Base-by-base conservation (phyloP, 2,113 vertebrate genomes). In the Toxotes chatareus region DNA sequence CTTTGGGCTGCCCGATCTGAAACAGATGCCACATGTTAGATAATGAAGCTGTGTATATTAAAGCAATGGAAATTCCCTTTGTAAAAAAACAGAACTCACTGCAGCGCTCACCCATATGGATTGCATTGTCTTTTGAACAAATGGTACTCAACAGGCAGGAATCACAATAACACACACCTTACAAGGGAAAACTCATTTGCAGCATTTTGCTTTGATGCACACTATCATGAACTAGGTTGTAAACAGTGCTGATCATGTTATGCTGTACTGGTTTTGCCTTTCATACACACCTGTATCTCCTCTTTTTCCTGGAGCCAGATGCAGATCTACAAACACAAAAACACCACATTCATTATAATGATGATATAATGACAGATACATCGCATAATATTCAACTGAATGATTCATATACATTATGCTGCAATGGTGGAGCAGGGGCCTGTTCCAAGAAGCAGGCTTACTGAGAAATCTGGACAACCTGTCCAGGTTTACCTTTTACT, bases 1-100 rank as follows among this genome's bases (percentile, higher is more conserved):
- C 94, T 97, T 98, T 88, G 95, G 96, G 92, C 97, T 99, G 75
- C 96, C 95, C 47, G 98, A 98, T 92, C 98, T 99, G 94, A 77
- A 89, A 93, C 46, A 83, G 71, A 88, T 12, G 34, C 6, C 60
- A 82, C 5, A 51, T 19, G 31, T 72, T 11, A 82, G 38, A 73
- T 31, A 67, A 74, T 60, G 68, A 87, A 67, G 65, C 62, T 4
- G n/a, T 17, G 59, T 10, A 42, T 61, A 73, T 60, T n/a, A 21
- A 71, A 86, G 49, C 61, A 73, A 49, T 38, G 17, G 27, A 73
- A 34, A 87, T 59, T 36, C 68, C 69, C 40, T 63, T 34, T 57
- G 17, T 55, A 36, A 27, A 64, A 49, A 64, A 70, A 49, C 23
- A 40, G n/a, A 84, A 78, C 62, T 75, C 71, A 67, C 14, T 6